Base-by-base conservation (phyloP, 2,113 vertebrate species). In the Phoxinus phoxinus region DNA sequence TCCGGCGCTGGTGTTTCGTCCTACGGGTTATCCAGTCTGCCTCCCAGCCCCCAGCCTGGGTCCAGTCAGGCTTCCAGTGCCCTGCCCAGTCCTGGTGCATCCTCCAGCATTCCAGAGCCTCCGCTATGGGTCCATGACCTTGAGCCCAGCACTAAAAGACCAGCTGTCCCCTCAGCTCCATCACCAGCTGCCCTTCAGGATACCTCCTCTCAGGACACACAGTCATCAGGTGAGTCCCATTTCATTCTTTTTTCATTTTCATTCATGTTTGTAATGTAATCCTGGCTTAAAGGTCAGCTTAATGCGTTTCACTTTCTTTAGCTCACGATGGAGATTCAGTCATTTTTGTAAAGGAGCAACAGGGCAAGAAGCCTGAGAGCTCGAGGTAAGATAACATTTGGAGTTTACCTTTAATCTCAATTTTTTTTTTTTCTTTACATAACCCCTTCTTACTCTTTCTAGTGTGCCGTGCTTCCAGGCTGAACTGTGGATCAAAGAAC, bases 401-500 rank as follows among this genome's bases (percentile, higher is more conserved):
- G 4, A 53, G 15, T 25, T 80, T 72, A 6, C 86, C 69, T 41
- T 81, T 56, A 2, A 2, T 63, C 9, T 59, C 53, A 17, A 13
- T 77, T n/a, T 48, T 4, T 25, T 35, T 41, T 19, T 44, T 2
- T 27, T 30, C 37, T n/a, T 1, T 8, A 27, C n/a, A 10, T 48
- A 53, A 53, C 53, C 46, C 27, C 4, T 3, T 83, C 85, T 3
- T 53, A 37, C 86, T 77, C 82, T 83, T 86, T 86, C 25, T 85
- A 99, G 97, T 76, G 89, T 93, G 83, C 94, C 95, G 0, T 97
- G 95, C 91, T 99, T 99, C 93, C 94, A 97, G 86, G 96, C 97
- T 0, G 97, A 98, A 59, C 91, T 97, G 4, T 99, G 98, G 98
- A 99, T 98, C 93, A 99, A 98, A 94, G 98, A 99, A 93, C 89